Base-by-base conservation (phyloP, 2,113 vertebrate genomes). In the Oreocharis arfaki region DNA sequence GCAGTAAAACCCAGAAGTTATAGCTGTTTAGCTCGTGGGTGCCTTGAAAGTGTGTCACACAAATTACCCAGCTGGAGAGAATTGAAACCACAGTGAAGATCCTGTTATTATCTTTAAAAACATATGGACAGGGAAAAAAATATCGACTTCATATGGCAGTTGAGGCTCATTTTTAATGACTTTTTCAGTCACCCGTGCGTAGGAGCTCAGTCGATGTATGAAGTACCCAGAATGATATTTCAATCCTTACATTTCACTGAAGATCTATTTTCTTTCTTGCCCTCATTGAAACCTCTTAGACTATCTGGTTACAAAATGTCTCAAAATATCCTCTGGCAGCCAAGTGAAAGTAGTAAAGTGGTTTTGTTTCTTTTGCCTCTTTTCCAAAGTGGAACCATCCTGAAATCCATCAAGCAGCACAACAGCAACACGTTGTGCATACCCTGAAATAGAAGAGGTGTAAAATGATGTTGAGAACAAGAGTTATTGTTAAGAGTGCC, bases 11-110 rank as follows among this genome's bases (percentile, higher is more conserved):
- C 21, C 60, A 68, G 24, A 86, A 95, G 42, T 60, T 95, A 50
- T 1, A 65, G 41, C 35, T 73, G 49, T 64, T 92, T 94, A 78
- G 74, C 91, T 91, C 81, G 68, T 81, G 80, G 69, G 23, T 84
- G 76, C 84, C 92, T 91, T 92, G 77, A 96, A 97, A 92, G n/a
- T 85, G 13, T 92, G 77, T 88, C 77, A 65, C 76, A 89, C 87
- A 93, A 96, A 94, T 95, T 84, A 80, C 16, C 33, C 71, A 90
- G 15, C 75, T 94, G 57, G 50, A 80, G 64, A 87, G 70, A 97
- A 71, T 19, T 94, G 84, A 97, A 96, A 70, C 55, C 33, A 75
- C 49, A 46, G 73, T 68, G 57, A 95, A 93, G 96, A 95, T 70
- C 18, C 37, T 69, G 39, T 75, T 93, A n/a, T 91, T 87, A 65